Conservation (phyloP, 2,113 vertebrate genomes). For the Corythaixoides concolor region DNA sequence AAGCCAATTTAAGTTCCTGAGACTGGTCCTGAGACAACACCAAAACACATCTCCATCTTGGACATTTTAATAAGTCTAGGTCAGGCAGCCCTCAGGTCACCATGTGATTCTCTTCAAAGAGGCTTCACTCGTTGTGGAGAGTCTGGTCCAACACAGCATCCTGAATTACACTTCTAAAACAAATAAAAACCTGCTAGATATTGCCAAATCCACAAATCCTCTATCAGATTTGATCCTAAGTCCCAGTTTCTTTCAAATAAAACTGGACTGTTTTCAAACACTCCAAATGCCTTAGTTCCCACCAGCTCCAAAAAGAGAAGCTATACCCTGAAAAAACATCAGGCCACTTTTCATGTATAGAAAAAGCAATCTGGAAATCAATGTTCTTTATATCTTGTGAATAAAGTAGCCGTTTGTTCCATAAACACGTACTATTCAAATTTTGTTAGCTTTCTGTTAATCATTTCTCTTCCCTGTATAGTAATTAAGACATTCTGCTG, state of each 20-base stretch:
- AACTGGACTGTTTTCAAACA: not conserved
- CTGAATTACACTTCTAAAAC: not conserved
- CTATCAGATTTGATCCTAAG: not conserved
- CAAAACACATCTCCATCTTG: not conserved
- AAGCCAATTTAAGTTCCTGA: not conserved
- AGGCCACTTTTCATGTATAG: not conserved
- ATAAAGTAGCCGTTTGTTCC: not conserved
- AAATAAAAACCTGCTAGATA: not conserved
- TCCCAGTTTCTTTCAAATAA: not conserved
- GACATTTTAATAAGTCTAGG: not conserved
- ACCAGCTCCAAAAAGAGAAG: not conserved
- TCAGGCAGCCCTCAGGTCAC: not conserved
- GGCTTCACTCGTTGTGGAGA: not conserved
- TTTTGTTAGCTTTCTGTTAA: not conserved
- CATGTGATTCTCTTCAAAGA: not conserved
- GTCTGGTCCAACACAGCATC: not conserved
- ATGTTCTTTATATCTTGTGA: not conserved
- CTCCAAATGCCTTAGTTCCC: not conserved
- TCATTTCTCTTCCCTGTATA: not conserved
- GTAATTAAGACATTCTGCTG: not conserved
- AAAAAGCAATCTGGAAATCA: not conserved
- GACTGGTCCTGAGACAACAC: not conserved
- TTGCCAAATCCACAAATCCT: not conserved
- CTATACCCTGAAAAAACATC: not conserved
- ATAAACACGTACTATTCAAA: not conserved